Evolutionary conservation across 2,888 invertebrate species (phyloP), one percentile per base, ranked within the genome.

Genomic region (Drosophila lutescens): DNA sequence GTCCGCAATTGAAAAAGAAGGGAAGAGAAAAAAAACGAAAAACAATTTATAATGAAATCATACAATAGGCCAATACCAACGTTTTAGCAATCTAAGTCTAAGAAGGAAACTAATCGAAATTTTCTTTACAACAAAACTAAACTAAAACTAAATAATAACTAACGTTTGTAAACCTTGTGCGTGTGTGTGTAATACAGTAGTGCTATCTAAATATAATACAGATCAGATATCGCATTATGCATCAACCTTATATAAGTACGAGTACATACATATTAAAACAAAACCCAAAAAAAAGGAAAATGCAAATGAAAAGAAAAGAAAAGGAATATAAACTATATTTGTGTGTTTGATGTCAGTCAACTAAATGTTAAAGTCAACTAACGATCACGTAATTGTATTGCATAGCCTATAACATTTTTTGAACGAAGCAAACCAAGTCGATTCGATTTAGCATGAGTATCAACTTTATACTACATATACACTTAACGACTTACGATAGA

Each of bases 321-420:
- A 53, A 54, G 23, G 58, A 67, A 67, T 65, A 67, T 38, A 56
- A 63, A 59, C 61, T 54, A 61, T 56, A 66, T 68, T 60, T 77
- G 67, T 71, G 72, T 53, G 55, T 63, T 61, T 71, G 61, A 80
- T 79, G 81, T 82, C 83, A 80, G 79, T 82, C 80, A 79, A 70
- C 69, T 79, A 79, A 79, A 84, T 82, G 80, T 85, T 85, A 72
- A 80, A 71, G 54, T 68, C 53, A 70, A 67, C 57, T 68, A 61
- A 71, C 50, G 59, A 53, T 47, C 68, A 67, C 67, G 66, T 66
- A 68, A 66, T 66, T 66, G 50, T 66, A 66, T 66, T 68, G 67
- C 66, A 68, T 67, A 66, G 57, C 66, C 66, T 66, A 47, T 32
- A 66, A 68, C 66, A 66, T 66, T 68, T 68, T 68, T 68, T 68